Conservation (phyloP, 2,113 vertebrate genomes). For the Paralichthys olivaceus region DNA sequence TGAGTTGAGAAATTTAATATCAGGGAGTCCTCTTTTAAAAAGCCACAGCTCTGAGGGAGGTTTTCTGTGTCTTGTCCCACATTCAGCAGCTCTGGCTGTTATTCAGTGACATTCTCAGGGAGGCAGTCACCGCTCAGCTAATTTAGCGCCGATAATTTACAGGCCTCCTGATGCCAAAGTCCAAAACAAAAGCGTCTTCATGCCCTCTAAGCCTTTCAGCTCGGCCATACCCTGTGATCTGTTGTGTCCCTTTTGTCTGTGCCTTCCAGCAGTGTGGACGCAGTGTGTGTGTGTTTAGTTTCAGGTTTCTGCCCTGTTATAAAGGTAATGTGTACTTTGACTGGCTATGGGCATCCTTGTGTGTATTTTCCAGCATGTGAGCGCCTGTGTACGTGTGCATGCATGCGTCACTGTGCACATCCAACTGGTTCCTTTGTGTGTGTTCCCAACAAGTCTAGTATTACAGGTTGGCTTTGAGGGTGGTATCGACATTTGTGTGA, state of each 20-base stretch:
- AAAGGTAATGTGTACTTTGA: conserved; percentile 31
- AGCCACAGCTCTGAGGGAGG: neutral
- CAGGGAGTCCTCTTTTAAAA: neutral
- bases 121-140: conserved; percentile 1
- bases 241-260: conserved; percentile 60
- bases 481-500: conserved; percentile 23
- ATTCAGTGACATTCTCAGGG: conserved; percentile 20
- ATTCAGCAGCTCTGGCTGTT: conserved; percentile 1
- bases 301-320: conserved; percentile 63
- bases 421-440: conserved; percentile 55
- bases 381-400: neutral
- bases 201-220: conserved; percentile 40
- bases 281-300: conserved; percentile 29
- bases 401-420: conserved; percentile 30
- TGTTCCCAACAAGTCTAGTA: conserved; percentile 47
- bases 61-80: neutral
- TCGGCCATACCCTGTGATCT: conserved; percentile 24
- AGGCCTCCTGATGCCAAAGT: conserved; percentile 37
- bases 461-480: conserved; percentile 56
- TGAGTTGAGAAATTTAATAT: neutral
- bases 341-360: conserved; percentile 18
- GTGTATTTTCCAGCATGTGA: conserved; percentile 4
- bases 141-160: conserved; percentile 24
- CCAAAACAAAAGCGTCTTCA: conserved; percentile 49
- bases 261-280: conserved; percentile 16